Evolutionary conservation across 2,113 vertebrate species (phyloP).

Genomic region (Protomyctophum bolini): DNA sequence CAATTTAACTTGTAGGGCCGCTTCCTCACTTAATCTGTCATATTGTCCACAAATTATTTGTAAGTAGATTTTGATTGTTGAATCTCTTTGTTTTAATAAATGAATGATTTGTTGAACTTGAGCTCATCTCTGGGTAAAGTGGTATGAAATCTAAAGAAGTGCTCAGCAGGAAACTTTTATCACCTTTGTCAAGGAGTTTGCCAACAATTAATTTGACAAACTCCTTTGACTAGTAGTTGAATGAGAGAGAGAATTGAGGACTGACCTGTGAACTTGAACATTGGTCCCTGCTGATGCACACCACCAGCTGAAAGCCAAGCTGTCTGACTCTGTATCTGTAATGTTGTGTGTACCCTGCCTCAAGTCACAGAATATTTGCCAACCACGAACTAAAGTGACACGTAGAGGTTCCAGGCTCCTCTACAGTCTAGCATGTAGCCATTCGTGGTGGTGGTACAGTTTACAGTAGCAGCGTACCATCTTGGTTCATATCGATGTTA

Average conservation of each 20-base stretch:
- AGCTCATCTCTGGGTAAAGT: no score
- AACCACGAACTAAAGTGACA: constrained; percentile 68
- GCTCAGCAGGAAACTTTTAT: no score
- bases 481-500: not conserved
- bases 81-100: no score
- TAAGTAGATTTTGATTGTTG: no score
- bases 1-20: no score
- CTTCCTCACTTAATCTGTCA: no score
- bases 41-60: no score
- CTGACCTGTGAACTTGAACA: no score
- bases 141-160: no score
- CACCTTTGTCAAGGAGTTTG: not conserved
- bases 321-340: not conserved
- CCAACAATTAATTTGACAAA: not conserved
- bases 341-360: not conserved
- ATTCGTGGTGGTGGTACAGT: constrained; percentile 6
- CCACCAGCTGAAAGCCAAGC: not conserved
- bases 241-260: not conserved
- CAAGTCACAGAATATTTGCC: constrained; percentile 1
- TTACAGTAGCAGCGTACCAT: no score
- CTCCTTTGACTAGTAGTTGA: not conserved
- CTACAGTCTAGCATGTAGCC: constrained; percentile 19
- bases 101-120: no score
- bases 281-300: no score
- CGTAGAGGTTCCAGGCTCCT: constrained; percentile 57